Conservation (phyloP, 2,888 invertebrate genomes). For the Nezara viridula region DNA sequence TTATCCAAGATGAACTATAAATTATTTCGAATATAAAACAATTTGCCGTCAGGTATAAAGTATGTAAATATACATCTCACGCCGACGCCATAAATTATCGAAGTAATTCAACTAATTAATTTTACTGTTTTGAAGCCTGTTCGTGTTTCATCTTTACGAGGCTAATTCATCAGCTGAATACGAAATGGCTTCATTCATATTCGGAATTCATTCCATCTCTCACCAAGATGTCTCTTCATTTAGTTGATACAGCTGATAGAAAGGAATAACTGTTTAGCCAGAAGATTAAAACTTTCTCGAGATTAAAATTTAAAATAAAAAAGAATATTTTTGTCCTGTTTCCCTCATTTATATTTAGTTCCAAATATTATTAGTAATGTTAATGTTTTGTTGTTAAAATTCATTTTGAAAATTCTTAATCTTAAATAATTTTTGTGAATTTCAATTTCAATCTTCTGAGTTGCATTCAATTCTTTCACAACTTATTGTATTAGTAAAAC, state of each 20-base stretch:
- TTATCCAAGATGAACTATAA: no score
- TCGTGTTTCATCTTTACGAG: conserved; percentile 5
- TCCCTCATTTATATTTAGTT: no score
- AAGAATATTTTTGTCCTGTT: no score
- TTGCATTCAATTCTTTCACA: no score
- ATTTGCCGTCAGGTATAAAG: not conserved
- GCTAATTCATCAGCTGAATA: conserved; percentile 19
- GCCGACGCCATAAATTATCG: not conserved
- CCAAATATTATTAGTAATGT: no score
- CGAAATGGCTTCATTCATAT: conserved; percentile 18
- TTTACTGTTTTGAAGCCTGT: conserved; percentile 7
- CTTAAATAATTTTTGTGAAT: no score
- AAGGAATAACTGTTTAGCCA: not conserved
- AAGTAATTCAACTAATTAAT: not conserved
- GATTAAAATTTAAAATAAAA: no score
- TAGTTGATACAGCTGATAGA: not conserved
- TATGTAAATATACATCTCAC: not conserved
- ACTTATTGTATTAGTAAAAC: no score
- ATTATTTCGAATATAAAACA: not conserved
- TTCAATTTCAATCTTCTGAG: no score
- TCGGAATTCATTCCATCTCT: conserved; percentile 13
- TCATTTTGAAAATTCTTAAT: no score
- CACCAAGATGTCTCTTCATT: conserved; percentile 16
- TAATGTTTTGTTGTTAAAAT: no score
- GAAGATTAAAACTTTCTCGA: not conserved